Conservation (phyloP, 2,888 invertebrate species). For the Mantis religiosa region DNA sequence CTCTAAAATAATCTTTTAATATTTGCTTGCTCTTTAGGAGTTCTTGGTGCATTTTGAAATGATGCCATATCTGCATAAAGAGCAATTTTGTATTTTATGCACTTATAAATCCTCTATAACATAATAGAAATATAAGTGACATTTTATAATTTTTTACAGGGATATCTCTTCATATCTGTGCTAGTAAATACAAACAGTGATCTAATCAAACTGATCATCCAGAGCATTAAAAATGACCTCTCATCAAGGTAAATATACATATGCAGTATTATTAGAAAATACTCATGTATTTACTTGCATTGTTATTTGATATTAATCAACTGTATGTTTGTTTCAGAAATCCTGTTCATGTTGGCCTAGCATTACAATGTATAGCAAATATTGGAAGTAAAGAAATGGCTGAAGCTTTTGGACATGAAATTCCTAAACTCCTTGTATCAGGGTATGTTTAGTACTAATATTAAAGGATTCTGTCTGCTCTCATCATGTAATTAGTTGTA, state of each 20-base stretch:
- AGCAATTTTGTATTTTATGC: too few species aligned
- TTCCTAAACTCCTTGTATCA: slow-evolving; percentile 96
- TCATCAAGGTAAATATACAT: slow-evolving; percentile 60
- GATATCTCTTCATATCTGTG: slow-evolving; percentile 98
- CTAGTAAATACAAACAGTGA: slow-evolving; percentile 98
- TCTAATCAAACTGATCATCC: slow-evolving; percentile 96
- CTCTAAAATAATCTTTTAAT: too few species aligned
- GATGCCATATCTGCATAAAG: too few species aligned
- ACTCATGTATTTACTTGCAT: background rate
- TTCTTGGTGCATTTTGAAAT: too few species aligned
- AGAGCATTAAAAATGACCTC: slow-evolving; percentile 98
- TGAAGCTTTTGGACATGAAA: slow-evolving; percentile 97
- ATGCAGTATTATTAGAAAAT: background rate
- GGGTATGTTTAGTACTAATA: slow-evolving; percentile 56
- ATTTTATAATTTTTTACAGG: slow-evolving; percentile 56
- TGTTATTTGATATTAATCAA: background rate
- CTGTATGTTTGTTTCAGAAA: slow-evolving; percentile 53
- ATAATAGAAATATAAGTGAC: slow-evolving; percentile 25
- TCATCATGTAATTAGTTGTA: too few species aligned
- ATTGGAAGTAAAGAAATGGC: slow-evolving; percentile 99
- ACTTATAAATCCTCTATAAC: background rate
- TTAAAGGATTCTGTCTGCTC: too few species aligned
- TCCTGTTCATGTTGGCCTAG: slow-evolving; percentile 97
- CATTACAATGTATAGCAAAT: slow-evolving; percentile 98
- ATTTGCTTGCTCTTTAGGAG: too few species aligned